phyloP scores from a whole-genome alignment of 1,140 invertebrate species.

The Apis dorsata region DNA sequence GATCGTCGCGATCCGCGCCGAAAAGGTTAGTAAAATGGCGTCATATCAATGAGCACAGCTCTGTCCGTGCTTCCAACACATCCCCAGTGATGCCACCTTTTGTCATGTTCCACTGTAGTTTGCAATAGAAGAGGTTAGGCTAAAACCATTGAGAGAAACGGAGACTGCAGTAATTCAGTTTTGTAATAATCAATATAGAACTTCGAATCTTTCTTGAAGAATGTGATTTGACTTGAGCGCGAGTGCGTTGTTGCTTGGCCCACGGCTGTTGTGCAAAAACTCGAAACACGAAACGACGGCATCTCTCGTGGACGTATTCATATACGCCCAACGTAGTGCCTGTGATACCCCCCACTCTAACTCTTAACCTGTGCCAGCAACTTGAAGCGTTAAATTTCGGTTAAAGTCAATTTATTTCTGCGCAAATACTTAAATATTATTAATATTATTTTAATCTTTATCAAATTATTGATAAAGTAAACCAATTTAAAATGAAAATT shows the following conservation, averaged over 20 bases:
- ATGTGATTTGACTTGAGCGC: slow-evolving; percentile 18
- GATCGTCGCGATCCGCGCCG: slow-evolving; percentile 72
- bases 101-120: slow-evolving; percentile 60
- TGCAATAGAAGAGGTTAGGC: slow-evolving; percentile 65
- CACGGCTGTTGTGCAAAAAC: slow-evolving; percentile 47
- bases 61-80: slow-evolving; percentile 67
- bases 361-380: slow-evolving; percentile 26
- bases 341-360: slow-evolving; percentile 18
- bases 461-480: neutral
- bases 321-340: slow-evolving; percentile 47
- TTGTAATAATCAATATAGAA: neutral
- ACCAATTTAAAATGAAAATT: neutral
- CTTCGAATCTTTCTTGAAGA: neutral
- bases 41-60: slow-evolving; percentile 73
- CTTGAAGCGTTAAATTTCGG: neutral
- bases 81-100: slow-evolving; percentile 75
- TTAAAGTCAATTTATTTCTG: neutral
- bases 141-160: neutral
- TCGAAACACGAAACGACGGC: slow-evolving; percentile 51
- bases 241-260: slow-evolving; percentile 31
- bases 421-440: neutral
- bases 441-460: neutral
- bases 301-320: slow-evolving; percentile 56
- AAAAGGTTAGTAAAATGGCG: slow-evolving; percentile 83
- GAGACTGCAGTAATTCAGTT: neutral